Base-by-base conservation (phyloP, 2,797 vertebrate genomes). In the Chelon auratus region DNA sequence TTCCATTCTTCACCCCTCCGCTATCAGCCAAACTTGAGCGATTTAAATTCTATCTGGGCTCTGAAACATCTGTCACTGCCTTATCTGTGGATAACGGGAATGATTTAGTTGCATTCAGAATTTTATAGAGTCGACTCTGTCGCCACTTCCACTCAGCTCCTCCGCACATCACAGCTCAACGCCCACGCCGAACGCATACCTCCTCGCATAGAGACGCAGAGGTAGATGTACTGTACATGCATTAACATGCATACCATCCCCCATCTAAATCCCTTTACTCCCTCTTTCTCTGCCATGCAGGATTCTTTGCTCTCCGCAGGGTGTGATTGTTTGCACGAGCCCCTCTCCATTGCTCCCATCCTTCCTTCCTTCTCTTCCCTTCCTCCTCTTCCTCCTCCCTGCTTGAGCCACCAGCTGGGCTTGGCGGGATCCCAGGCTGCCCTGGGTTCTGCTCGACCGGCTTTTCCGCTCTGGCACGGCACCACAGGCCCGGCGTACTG, bases 391-490 rank as follows among this genome's bases (percentile, higher is more conserved):
- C 63, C 45, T 76, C 77, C 43, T 78, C 60, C 55, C 69, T 65
- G 70, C 54, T 78, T 72, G 72, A 65, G 68, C 78, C 84, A 80
- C 89, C 86, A 87, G 83, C 87, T 88, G 89, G 78, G 80, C 84
- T 67, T 86, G 88, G 89, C 88, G 45, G 74, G 71, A 54, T 80
- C 83, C 91, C 88, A 85, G 81, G 71, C 59, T 76, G 82, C 87
- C 74, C 79, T 20, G 88, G 88, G 90, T 93, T 90, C 78, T 89
- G 86, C 87, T 82, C 75, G 3, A 82, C 85, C 88, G 62, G 86
- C 85, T 89, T 83, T 86, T 87, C 83, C 77, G 37, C 81, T 85
- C 76, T 90, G 85, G 84, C 89, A 75, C 54, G 71, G 75, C 75
- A 77, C 83, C 84, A 75, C 83, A 50, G 58, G 85, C 69, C 83